These are phyloP conservation scores for Sabatieria punctata DNA, from an alignment of 2,888 invertebrate genomes.

Conservation along the genomic window DNA sequence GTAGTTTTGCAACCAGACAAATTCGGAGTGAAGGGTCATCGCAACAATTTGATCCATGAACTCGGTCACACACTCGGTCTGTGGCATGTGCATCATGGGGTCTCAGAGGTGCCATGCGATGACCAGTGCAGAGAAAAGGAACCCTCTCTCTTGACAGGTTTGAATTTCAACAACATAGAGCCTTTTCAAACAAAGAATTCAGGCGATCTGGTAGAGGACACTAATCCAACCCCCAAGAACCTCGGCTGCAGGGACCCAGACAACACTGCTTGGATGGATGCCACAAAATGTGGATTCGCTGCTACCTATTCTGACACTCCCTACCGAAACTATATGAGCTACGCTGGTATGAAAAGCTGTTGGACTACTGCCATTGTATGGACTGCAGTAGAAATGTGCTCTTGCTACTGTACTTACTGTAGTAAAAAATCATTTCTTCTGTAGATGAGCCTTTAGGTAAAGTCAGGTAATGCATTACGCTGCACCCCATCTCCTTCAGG, in stretches of 20 bases:
- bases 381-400: no score
- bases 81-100: conserved; percentile 32
- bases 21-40: conserved; percentile 20
- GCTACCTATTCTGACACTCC: conserved; percentile 22
- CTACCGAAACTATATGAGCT: conserved; percentile 30
- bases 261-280: neutral
- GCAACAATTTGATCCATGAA: conserved; percentile 29
- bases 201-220: conserved; percentile 32
- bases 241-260: conserved; percentile 23
- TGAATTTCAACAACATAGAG: conserved; percentile 8
- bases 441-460: no score
- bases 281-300: conserved; percentile 15
- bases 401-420: no score
- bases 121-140: conserved; percentile 27
- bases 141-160: conserved; percentile 16
- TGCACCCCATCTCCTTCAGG: no score
- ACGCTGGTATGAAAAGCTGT: conserved; percentile 29
- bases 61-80: conserved; percentile 32
- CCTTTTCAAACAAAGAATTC: conserved; percentile 6
- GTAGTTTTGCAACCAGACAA: conserved; percentile 23
- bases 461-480: no score
- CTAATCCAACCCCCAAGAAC: conserved; percentile 26
- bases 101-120: conserved; percentile 26
- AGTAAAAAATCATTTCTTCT: no score
- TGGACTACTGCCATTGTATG: no score